Percentiles rank a stretch among this genome's conserved stretches.
phyloP scores from a whole-genome alignment of 2,113 vertebrate species.

The Ciconia stormi region DNA sequence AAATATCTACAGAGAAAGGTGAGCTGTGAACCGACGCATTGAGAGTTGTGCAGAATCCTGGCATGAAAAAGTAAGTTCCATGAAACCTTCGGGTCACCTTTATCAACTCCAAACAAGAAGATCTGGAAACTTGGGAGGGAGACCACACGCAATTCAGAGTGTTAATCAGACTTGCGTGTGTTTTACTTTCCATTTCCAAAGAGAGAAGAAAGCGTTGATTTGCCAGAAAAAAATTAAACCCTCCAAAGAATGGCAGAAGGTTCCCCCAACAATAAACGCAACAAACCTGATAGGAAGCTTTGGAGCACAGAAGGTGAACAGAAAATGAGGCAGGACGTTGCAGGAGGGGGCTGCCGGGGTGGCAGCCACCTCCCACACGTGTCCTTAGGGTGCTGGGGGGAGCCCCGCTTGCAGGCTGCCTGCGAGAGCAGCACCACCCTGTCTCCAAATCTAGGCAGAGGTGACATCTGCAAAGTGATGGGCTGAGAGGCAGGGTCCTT shows the following conservation, averaged over 20 bases:
- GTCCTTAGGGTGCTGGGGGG: background rate
- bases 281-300: background rate
- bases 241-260: background rate
- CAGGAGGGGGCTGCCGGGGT: background rate
- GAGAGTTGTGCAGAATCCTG: background rate
- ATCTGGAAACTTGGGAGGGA: background rate
- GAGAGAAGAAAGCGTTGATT: background rate
- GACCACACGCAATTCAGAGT: accelerated
- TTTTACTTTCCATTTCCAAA: background rate
- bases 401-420: background rate
- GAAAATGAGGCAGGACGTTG: background rate
- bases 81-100: background rate
- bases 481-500: background rate
- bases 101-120: background rate
- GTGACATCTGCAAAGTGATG: background rate
- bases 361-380: background rate
- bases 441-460: background rate
- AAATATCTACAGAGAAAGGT: background rate
- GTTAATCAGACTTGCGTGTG: background rate
- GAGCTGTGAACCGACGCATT: background rate
- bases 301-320: background rate
- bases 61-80: background rate
- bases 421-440: background rate
- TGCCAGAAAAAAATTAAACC: accelerated
- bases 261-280: background rate